Base-by-base conservation (phyloP, 2,797 vertebrate species). In the Rhinatrema bivittatum region DNA sequence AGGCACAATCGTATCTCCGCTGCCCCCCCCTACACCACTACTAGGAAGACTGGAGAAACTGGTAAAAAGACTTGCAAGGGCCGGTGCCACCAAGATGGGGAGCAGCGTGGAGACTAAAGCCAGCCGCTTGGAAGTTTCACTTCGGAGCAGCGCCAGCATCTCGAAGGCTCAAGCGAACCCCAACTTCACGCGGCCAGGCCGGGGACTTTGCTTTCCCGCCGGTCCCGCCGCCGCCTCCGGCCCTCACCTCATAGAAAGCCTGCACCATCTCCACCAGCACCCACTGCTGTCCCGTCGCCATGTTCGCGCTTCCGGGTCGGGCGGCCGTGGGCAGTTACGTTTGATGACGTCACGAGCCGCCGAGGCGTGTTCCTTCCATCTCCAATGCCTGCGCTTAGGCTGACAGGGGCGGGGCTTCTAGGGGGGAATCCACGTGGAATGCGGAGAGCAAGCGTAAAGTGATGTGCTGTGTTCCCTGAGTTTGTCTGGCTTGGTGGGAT, bases 181-280 rank as follows among this genome's bases (percentile, higher is more conserved):
- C 3, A 3, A 8, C 16, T 9, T 5, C 6, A 2, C 11, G 25
- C 3, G 7, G 4, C 14, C 10, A 9, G 7, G 5, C 7, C 12
- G 10, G 6, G 7, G 22, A 12, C 5, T 13, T 7, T 2, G n/a
- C n/a, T n/a, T n/a, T n/a, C n/a, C 0, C 3, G 2, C 13, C 23
- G 9, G 24, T 12, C 6, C 5, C 20, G 24, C 4, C 20, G 24
- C 4, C 1, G 16, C 3, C 10, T 3, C 5, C 4, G 6, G 17
- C 11, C 25, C 65, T 55, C 70, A 92, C 94, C 90, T 97, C 91
- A 23, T 93, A 97, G 33, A 96, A 88, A 2, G 92, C 94, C 68
- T 97, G 94, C 0, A 95, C 93, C 94, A 96, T 95, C 69, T 95
- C 93, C 58, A 97, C 94, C 65, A 97, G 68, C 39, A 97, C 91